Evolutionary conservation across 2,888 invertebrate species (phyloP), one percentile per base, ranked within the genome.

Genomic region (Campopleginae sp.): DNA sequence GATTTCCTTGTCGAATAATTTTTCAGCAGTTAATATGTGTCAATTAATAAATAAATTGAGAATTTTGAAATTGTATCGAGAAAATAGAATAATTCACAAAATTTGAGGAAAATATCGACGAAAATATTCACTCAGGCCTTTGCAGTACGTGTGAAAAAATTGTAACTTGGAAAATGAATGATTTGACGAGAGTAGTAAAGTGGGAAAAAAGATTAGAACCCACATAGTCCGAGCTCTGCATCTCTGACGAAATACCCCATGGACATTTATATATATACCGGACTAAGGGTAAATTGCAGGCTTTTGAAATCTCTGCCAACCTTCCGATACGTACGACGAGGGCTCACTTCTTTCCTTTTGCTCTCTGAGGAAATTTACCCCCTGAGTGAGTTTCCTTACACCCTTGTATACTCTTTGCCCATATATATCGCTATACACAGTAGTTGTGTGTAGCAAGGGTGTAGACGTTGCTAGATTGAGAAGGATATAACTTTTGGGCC

Each of bases 251-350:
- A 68, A 68, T 14, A 14, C 12, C 54, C 23, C 38, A 44, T 72
- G 33, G 19, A 48, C 7, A 38, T 14, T 38, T 61, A 31, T 74
- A 46, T 61, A 74, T 74, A 44, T 44, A 72, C 14, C 31, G 6
- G 63, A 38, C 12, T 17, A 5, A 76, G 51, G 66, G 51, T 48
- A 61, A 79, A 71, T 79, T 79, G 58, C 78, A 61, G 70, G 70
- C 70, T 79, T 78, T 79, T 70, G 70, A 79, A 70, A 70, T 33
- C 70, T 70, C 19, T 31, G 19, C 33, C 42, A 42, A 51, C 27
- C 72, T 72, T 72, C 51, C 79, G 65, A 63, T 63, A 72, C 71
- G 71, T 79, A 68, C 77, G 46, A 58, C 51, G 48, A 33, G 19
- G 10, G 48, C 48, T 76, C 65, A 10, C 65, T 79, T 65, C 33